Evolutionary conservation across 2,113 vertebrate genomes (phyloP), one percentile per base, ranked within the genome.

Genomic region (Lophotis ruficrista): DNA sequence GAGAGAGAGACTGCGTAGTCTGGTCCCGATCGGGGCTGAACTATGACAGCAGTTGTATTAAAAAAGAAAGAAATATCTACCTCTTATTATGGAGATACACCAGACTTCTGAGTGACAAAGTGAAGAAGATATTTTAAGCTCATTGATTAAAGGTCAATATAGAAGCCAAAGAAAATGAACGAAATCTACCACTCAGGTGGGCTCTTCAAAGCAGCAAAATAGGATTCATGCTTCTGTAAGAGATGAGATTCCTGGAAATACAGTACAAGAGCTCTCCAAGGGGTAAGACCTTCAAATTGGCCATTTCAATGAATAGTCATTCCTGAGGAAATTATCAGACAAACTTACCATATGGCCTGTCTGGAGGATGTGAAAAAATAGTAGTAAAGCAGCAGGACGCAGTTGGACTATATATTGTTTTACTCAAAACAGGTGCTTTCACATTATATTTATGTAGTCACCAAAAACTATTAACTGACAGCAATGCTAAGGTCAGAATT

Each of bases 321-420:
- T 96, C 62, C 51, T 88, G 71, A 89, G 43, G 41, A 96, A 90
- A 91, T 89, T 58, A 14, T 66, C 77, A 82, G 45, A 61, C 9
- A 61, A 92, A 50, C 11, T 58, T 85, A 95, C 90, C 82, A 96
- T 93, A 94, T 96, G 90, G 82, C 60, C 71, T 86, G 85, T 94
- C 94, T 96, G 75, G 71, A 77, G 22, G 48, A 65, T 31, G n/a
- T 53, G 77, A 86, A 90, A 94, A 96, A 91, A 86, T 68, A 95
- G 83, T 47, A 94, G 37, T 41, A 90, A 93, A 96, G 22, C 85
- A 95, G 87, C 92, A 88, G 85, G 85, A 62, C 88, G 35, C 53
- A 57, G 23, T 80, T 88, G 84, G 90, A 86, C 54, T 73, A 76
- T 91, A 69, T 87, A 80, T 47, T 70, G 20, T 77, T 96, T 69